A percentile compares a stretch with the other conserved stretches of the same genome.
phyloP scores from a whole-genome alignment of 2,113 vertebrate species.

The Chlamydotis undulata region DNA sequence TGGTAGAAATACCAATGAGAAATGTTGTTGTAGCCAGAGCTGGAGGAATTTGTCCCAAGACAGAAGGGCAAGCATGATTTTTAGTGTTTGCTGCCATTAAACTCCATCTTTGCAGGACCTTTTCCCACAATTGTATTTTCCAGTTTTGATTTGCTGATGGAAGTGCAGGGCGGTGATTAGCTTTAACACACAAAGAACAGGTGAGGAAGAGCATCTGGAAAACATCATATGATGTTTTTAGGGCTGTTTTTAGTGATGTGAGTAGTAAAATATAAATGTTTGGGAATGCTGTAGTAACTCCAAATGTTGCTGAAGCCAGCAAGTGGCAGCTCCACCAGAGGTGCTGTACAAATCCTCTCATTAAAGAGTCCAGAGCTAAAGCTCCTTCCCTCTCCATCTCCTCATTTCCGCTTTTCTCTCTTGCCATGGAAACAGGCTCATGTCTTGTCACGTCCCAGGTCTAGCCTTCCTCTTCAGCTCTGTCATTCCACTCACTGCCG shows the following conservation, averaged over 20 bases:
- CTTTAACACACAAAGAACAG: not conserved
- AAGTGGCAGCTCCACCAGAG: not conserved
- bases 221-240: not conserved
- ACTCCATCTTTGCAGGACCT: not conserved
- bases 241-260: not conserved
- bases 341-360: not conserved
- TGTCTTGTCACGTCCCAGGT: not conserved
- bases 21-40: not conserved
- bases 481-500: not conserved
- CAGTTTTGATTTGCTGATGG: slow-evolving; percentile 1
- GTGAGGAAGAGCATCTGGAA: not conserved
- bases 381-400: not conserved
- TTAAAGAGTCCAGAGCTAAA: not conserved
- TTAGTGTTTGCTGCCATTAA: not conserved
- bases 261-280: not conserved
- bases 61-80: not conserved
- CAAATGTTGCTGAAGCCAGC: not conserved
- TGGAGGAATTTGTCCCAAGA: not conserved
- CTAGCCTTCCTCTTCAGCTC: not conserved
- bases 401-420: not conserved
- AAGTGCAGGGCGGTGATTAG: not conserved
- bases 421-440: not conserved
- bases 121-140: not conserved
- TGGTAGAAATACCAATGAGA: not conserved
- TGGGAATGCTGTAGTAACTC: not conserved